Conservation (phyloP, 2,888 invertebrate species). For the Nomada ruficornis region DNA sequence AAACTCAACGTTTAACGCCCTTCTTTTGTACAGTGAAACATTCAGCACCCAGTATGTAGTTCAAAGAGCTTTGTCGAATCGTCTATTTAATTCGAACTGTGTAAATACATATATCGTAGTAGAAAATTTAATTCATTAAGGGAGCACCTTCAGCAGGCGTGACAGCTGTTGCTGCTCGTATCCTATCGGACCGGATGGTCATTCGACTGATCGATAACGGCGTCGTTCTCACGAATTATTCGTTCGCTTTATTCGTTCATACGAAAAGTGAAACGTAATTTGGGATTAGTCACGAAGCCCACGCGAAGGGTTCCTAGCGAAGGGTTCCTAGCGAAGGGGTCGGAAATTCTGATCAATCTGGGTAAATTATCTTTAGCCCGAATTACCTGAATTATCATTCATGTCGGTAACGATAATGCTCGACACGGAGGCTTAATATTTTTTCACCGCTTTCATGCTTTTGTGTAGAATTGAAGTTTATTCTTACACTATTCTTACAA, state of each 20-base stretch:
- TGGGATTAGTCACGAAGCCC: slow-evolving; percentile 14
- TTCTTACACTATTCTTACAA: no score
- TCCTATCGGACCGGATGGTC: slow-evolving; percentile 24
- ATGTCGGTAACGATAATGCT: no score
- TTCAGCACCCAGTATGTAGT: no score
- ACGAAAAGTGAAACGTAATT: not conserved
- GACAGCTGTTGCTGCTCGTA: slow-evolving; percentile 22
- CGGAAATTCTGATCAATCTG: not conserved
- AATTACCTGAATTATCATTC: no score
- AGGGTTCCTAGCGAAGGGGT: not conserved
- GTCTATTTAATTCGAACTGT: no score
- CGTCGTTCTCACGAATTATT: slow-evolving; percentile 10
- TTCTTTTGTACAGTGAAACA: no score
- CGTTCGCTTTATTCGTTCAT: slow-evolving; percentile 9
- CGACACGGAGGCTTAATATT: no score
- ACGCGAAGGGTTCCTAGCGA: not conserved
- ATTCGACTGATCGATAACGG: slow-evolving; percentile 39
- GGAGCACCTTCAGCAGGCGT: slow-evolving; percentile 3
- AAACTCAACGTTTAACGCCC: no score
- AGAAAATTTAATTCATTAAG: slow-evolving; percentile 4
- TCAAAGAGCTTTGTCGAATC: no score
- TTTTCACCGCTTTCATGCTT: no score
- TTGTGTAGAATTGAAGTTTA: no score
- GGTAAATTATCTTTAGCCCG: not conserved
- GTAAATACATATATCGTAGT: slow-evolving; percentile 15